Evolutionary conservation across 1,140 invertebrate species (phyloP), one percentile per base, ranked within the genome.

Genomic region (Drepana arcuata): DNA sequence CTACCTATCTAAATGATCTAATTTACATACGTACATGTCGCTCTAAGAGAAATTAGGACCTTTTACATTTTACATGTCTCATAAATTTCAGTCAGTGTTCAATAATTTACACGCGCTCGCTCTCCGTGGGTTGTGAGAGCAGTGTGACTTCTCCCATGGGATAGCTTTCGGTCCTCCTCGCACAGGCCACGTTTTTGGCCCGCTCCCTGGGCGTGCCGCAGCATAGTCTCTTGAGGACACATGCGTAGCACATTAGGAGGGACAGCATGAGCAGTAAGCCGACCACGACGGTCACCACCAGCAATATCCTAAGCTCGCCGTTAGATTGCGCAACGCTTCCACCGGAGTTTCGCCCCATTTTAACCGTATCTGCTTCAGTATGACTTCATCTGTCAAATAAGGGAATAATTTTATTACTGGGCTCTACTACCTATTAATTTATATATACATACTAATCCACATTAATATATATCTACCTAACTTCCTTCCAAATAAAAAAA

Each of bases 181-280:
- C 67, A 29, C 53, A 57, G 9, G 60, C 70, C 37, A 69, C 38
- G 16, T 81, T 54, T 48, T 83, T 78, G 15, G 70, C 58, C 28
- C 72, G 56, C 35, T 83, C 79, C 23, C 74, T 57, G 0, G 77
- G 55, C 7, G 69, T 69, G 15, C 74, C 69, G 29, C 84, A 87
- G 48, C 84, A 86, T 0, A 86, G 64, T 36, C 85, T 64, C 16
- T 82, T 67, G 15, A 86, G 77, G 10, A 87, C 86, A 42, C 83
- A 86, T 9, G 85, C 80, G 44, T 87, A 87, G 42, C 86, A 87
- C 65, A 85, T 75, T 0, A 87, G 64, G 9, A 87, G 52, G 0
- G 83, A 84, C 12, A 84, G 51, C 79, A 87, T 84, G 7, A 86
- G 60, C 0, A 86, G 46, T 15, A 84, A 61, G 0, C 86, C 86